phyloP scores from a whole-genome alignment of 2,888 invertebrate species.

The Hermaeophaga mercurialis region DNA sequence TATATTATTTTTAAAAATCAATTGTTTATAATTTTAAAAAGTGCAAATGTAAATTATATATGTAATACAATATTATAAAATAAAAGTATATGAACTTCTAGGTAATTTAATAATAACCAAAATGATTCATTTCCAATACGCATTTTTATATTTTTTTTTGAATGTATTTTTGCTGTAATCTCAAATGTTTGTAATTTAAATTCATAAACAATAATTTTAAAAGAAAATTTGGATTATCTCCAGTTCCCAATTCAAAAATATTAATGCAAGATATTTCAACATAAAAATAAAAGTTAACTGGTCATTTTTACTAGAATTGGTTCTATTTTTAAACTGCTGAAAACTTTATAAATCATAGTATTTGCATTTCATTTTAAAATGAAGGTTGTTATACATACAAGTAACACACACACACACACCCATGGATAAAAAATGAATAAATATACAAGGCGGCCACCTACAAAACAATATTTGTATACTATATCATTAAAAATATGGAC shows the following conservation, averaged over 20 bases:
- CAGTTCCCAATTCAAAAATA: constrained; percentile 21
- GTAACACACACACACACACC: constrained; percentile 4
- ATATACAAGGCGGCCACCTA: constrained; percentile 1
- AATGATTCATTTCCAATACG: no score
- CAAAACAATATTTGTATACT: no score
- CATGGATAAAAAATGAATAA: constrained; percentile 2
- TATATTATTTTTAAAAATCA: no score
- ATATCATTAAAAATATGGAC: no score
- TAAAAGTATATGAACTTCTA: no score
- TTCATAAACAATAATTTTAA: constrained; percentile 18
- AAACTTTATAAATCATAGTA: constrained; percentile 19
- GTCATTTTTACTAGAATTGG: constrained; percentile 15
- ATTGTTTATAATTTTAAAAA: no score
- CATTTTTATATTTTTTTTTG: no score
- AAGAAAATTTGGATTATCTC: constrained; percentile 20
- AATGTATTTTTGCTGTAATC: no score
- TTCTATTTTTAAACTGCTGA: constrained; percentile 14
- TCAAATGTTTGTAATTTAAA: constrained; percentile 8
- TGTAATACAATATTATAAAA: no score
- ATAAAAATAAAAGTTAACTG: constrained; percentile 19
- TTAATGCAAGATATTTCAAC: constrained; percentile 16
- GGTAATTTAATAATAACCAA: no score
- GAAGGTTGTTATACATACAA: constrained; percentile 12
- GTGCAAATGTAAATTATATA: no score
- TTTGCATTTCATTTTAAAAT: constrained; percentile 14